Evolutionary conservation across 2,797 vertebrate species (phyloP).

Genomic region (Sebastes iracundus): DNA sequence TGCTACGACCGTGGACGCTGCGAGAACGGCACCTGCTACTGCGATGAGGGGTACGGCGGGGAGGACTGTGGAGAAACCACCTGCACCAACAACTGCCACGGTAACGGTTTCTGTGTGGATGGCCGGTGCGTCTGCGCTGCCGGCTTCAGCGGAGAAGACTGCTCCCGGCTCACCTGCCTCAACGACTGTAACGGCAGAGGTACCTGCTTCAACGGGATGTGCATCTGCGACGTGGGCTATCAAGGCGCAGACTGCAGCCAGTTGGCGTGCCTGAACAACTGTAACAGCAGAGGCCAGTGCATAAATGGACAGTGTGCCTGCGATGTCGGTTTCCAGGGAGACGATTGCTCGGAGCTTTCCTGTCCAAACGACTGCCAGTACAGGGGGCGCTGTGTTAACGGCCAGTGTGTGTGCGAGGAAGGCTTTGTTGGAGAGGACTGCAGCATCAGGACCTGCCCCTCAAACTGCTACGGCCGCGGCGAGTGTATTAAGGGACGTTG

Average conservation of each 20-base stretch:
- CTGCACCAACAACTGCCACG: conserved; percentile 86
- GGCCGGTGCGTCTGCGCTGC: conserved; percentile 87
- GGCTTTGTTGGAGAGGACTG: conserved; percentile 86
- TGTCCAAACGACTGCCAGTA: conserved; percentile 83
- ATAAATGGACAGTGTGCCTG: conserved; percentile 88
- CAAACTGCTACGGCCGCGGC: conserved; percentile 84
- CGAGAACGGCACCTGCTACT: conserved; percentile 91
- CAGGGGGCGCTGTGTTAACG: conserved; percentile 84
- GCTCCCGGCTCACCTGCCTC: conserved; percentile 86
- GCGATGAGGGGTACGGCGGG: conserved; percentile 88
- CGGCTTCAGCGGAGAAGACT: conserved; percentile 88
- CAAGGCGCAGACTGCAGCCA: conserved; percentile 86
- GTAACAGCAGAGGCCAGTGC: conserved; percentile 85
- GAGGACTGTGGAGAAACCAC: conserved; percentile 85
- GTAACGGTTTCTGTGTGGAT: conserved; percentile 86
- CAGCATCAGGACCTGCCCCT: conserved; percentile 83
- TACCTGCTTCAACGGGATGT: conserved; percentile 84
- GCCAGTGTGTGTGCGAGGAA: conserved; percentile 86
- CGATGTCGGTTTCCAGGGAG: conserved; percentile 83
- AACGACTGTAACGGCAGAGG: conserved; percentile 86
- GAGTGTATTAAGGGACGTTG: conserved; percentile 85
- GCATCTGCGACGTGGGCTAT: conserved; percentile 88
- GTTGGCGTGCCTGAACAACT: conserved; percentile 84
- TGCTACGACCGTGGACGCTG: conserved; percentile 92
- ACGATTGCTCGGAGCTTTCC: conserved; percentile 84